phyloP scores from a whole-genome alignment of 2,797 vertebrate species.

The Spinus pinus region DNA sequence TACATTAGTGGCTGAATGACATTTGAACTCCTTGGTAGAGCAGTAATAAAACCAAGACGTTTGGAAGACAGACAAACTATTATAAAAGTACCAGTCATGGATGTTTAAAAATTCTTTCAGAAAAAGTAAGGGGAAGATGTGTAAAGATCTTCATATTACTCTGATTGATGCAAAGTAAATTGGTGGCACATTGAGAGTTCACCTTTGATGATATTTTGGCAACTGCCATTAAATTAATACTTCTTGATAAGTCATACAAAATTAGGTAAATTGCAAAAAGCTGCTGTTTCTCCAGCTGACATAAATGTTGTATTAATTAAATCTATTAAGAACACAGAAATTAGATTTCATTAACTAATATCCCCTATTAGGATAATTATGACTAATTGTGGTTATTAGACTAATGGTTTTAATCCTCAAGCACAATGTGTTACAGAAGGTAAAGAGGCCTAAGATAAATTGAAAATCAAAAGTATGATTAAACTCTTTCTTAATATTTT shows the following conservation, averaged over 20 bases:
- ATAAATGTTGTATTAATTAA: slow-evolving; percentile 76
- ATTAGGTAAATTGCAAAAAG: slow-evolving; percentile 12
- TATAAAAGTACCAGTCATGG: neutral
- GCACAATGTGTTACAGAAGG: slow-evolving; percentile 69
- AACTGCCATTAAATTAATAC: neutral
- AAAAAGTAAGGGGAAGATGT: neutral
- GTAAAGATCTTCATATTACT: neutral
- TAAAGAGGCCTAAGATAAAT: slow-evolving; percentile 71
- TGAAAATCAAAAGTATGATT: slow-evolving; percentile 60
- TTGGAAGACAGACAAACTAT: neutral
- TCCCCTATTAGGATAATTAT: slow-evolving; percentile 75
- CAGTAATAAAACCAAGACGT: neutral
- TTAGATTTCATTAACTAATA: slow-evolving; percentile 76
- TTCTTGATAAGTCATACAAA: neutral
- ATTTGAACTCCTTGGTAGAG: neutral
- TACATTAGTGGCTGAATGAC: neutral
- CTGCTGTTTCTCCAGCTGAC: slow-evolving; percentile 44
- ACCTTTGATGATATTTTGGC: slow-evolving; percentile 9
- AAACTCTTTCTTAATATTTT: neutral
- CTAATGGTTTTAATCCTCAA: slow-evolving; percentile 73
- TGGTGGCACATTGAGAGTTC: neutral
- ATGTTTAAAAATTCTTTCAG: neutral
- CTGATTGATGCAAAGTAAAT: neutral
- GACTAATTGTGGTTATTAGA: slow-evolving; percentile 78
- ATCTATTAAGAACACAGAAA: slow-evolving; percentile 68